Evolutionary conservation across 2,113 vertebrate genomes (phyloP), one percentile per base, ranked within the genome.

Genomic region (Zosterops lateralis): DNA sequence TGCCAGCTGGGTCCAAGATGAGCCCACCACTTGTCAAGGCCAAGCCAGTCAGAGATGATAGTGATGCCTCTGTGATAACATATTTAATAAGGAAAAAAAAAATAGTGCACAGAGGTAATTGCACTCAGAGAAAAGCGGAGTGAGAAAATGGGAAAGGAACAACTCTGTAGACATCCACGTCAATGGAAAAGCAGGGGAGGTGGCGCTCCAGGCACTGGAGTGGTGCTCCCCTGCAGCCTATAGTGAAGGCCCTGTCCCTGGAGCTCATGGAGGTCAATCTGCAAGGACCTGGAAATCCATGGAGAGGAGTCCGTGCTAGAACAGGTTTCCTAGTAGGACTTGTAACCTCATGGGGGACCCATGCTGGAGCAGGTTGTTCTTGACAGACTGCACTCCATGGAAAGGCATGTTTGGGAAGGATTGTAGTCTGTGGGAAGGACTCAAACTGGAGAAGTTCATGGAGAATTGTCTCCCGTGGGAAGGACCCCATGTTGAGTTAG

Each of bases 401-500:
- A 66, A 85, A 50, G 5, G 6, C 8, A 34, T 8, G 17, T 60
- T 58, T 26, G 24, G 40, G 28, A 38, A 32, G 26, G 22, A 44
- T 4, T 67, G 21, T 12, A 60, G 19, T 8, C 42, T 40, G 29
- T 42, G 45, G 6, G 32, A 44, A 60, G 6, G 26, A 60, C 17
- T 14, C 54, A 44, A 5, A 9, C 2, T 44, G 36, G 45, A 60
- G 9, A 44, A 36, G 3, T 36, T 51, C 0, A 26, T 51, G 21
- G 32, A 68, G 21, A 60, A 36, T 50, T 51, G 3, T 60, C 21
- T 76, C 17, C 45, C 0, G 0, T 60, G 17, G 32, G 12, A 36
- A 22, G 6, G 12, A 61, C 15, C 12, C 45, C 3, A 3, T 38
- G 12, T 14, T 61, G 64, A 18, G 53, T 45, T 15, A 61, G 7